Percentiles rank a stretch among this genome's conserved stretches.
Conservation (phyloP, 2,113 vertebrate genomes). For the Oreochromis tanganicae region DNA sequence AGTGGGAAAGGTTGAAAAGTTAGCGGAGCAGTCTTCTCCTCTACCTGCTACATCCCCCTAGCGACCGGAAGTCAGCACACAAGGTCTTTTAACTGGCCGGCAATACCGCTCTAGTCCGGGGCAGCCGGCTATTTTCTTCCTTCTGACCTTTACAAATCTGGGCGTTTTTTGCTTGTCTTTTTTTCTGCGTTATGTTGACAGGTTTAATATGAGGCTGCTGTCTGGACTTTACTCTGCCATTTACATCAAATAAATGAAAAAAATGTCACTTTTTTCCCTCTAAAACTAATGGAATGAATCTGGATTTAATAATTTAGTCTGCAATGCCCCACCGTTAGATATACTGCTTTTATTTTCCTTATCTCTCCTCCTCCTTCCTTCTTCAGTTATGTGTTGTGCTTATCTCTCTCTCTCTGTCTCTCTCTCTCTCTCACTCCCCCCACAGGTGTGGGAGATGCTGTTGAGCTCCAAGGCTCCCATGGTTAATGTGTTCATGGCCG, state of each 20-base stretch:
- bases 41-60: too few species aligned
- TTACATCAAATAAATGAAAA: constrained; percentile 44
- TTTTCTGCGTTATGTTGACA: constrained; percentile 20
- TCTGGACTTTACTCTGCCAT: constrained; percentile 27
- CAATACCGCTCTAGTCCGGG: constrained; percentile 8
- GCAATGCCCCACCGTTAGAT: background rate
- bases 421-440: background rate
- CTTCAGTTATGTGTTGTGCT: background rate
- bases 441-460: constrained; percentile 88
- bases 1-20: too few species aligned
- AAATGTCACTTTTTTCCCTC: background rate
- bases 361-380: background rate
- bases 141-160: constrained; percentile 62
- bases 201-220: constrained; percentile 26
- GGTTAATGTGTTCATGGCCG: constrained; percentile 91
- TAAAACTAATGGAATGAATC: constrained; percentile 5
- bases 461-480: constrained; percentile 59
- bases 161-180: constrained; percentile 6
- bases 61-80: too few species aligned
- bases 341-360: background rate
- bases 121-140: constrained; percentile 39
- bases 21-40: too few species aligned
- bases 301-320: constrained; percentile 4
- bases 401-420: background rate
- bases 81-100: constrained; percentile 15